Conservation (phyloP, 2,113 vertebrate genomes). For the Caretta caretta region DNA sequence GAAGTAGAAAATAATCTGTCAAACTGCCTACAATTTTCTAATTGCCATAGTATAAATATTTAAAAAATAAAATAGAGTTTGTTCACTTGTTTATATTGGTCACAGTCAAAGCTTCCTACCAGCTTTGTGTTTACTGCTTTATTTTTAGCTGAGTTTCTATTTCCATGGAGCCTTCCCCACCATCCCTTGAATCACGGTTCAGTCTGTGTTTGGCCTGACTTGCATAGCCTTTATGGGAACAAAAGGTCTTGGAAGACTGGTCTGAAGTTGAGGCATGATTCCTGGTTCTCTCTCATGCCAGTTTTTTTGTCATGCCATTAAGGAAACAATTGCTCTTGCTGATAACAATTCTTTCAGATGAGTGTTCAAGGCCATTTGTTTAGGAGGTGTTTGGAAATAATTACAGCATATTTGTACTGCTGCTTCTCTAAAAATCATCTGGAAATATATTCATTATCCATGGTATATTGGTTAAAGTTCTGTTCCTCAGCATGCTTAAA, state of each 20-base stretch:
- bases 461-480: neutral
- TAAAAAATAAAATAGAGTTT: neutral
- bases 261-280: constrained; percentile 57
- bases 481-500: neutral
- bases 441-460: neutral
- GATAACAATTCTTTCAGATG: constrained; percentile 64
- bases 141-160: neutral
- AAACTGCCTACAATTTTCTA: neutral
- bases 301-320: constrained; percentile 40
- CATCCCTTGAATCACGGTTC: neutral
- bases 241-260: neutral
- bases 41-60: neutral
- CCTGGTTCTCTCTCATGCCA: constrained; percentile 26
- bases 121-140: neutral
- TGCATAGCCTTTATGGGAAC: neutral
- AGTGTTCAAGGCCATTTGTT: constrained; percentile 64
- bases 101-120: neutral
- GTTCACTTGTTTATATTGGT: neutral
- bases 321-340: constrained; percentile 66
- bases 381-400: constrained; percentile 65
- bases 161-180: neutral
- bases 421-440: constrained; percentile 63
- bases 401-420: constrained; percentile 33
- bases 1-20: neutral
- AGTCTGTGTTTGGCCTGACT: neutral